Evolutionary conservation across 2,888 invertebrate species (phyloP).

Genomic region (Cylindroiulus punctatus): DNA sequence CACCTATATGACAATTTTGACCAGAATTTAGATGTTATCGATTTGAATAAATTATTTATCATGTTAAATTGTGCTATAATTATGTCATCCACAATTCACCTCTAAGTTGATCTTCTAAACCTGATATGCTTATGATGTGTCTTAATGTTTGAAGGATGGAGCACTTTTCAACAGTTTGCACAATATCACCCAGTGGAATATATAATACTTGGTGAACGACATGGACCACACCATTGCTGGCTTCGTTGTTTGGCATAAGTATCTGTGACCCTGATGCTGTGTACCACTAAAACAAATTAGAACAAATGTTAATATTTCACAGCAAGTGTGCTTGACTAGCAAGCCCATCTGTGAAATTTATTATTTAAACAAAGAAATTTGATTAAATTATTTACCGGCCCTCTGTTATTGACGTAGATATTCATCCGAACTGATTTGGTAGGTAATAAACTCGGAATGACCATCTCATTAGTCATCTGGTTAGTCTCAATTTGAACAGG

Average conservation of each 20-base stretch:
- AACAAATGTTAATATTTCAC: background rate
- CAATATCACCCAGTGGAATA: constrained; percentile 56
- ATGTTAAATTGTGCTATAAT: background rate
- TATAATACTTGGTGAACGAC: constrained; percentile 56
- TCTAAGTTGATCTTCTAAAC: constrained; percentile 54
- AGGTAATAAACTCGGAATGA: constrained; percentile 54
- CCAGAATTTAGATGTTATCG: background rate
- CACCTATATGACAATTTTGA: constrained; percentile 16
- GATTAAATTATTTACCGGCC: constrained; percentile 50
- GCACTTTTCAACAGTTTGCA: constrained; percentile 54
- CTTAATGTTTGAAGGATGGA: constrained; percentile 55
- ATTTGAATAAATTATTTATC: background rate
- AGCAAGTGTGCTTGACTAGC: background rate
- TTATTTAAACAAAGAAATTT: no score
- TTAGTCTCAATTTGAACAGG: constrained; percentile 44
- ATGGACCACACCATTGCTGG: constrained; percentile 55
- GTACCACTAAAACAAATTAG: constrained; percentile 52
- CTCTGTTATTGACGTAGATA: constrained; percentile 55
- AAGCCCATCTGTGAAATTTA: no score
- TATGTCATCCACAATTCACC: background rate
- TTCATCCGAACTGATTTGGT: constrained; percentile 52
- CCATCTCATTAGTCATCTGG: constrained; percentile 55
- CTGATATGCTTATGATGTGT: constrained; percentile 54
- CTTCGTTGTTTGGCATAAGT: constrained; percentile 54
- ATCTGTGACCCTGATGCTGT: constrained; percentile 56